Percentiles rank a stretch among this genome's conserved stretches.
These are phyloP conservation scores for Gymnothorax reevesii DNA, from an alignment of 2,797 vertebrate genomes.

Conservation along the genomic window DNA sequence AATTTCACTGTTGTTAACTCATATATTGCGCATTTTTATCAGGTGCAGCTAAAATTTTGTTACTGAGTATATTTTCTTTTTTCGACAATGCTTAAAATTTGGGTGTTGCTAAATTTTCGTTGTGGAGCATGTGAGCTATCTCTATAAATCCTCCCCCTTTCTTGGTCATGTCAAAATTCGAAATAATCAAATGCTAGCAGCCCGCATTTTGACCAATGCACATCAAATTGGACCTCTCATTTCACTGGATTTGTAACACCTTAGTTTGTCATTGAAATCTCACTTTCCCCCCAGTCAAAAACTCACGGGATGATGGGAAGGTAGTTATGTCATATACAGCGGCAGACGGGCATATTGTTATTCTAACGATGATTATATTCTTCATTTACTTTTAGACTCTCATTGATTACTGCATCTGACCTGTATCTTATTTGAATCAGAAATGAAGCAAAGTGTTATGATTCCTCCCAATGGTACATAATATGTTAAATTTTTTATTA, in stretches of 20 bases:
- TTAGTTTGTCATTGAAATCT: neutral
- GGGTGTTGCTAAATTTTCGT: no score
- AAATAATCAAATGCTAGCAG: neutral
- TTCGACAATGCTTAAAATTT: no score
- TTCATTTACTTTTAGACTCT: neutral
- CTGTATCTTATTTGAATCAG: neutral
- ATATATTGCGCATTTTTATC: no score
- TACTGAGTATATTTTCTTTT: no score
- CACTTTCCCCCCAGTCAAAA: neutral
- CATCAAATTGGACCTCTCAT: neutral
- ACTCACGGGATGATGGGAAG: neutral
- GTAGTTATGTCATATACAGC: neutral
- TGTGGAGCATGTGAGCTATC: neutral
- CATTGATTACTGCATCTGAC: neutral
- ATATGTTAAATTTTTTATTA: neutral
- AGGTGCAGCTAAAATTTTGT: no score
- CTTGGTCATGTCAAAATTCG: neutral
- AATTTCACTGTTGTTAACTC: no score
- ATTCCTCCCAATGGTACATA: neutral
- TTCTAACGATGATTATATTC: neutral
- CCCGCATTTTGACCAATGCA: neutral
- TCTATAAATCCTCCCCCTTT: neutral
- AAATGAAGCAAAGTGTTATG: neutral
- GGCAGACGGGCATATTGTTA: neutral
- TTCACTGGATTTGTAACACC: neutral